Evolutionary conservation across 1,140 invertebrate genomes (phyloP).

Genomic region (Pissodes strobi): DNA sequence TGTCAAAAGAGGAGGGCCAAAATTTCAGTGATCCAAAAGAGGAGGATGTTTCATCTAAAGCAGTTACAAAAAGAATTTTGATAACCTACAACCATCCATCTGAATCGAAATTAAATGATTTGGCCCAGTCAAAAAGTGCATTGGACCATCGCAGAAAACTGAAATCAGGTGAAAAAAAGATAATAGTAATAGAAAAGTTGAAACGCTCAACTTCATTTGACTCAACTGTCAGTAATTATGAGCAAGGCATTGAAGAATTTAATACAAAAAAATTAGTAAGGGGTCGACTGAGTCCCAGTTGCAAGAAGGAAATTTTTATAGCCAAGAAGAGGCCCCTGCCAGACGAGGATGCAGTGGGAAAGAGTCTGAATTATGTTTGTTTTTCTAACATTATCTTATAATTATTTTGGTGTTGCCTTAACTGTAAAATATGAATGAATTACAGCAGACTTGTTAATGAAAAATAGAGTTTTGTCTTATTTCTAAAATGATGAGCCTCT

Average conservation of each 20-base stretch:
- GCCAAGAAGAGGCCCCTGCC: background rate
- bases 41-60: background rate
- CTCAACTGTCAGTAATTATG: background rate
- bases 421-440: too few species aligned
- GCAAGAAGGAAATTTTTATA: conserved; percentile 17
- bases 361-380: conserved; percentile 12
- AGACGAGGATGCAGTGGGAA: background rate
- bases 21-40: background rate
- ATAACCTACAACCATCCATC: background rate
- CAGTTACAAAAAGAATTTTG: conserved; percentile 4
- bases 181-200: conserved; percentile 16
- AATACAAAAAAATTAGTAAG: background rate
- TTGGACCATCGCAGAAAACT: background rate
- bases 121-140: background rate
- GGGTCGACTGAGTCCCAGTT: conserved; percentile 9
- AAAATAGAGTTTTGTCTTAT: too few species aligned
- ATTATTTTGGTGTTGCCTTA: too few species aligned
- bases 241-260: background rate
- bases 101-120: background rate
- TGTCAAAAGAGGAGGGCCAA: background rate
- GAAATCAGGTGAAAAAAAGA: background rate
- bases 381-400: too few species aligned
- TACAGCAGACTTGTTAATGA: too few species aligned
- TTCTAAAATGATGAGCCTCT: too few species aligned
- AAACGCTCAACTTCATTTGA: conserved; percentile 8